Conservation (phyloP, 2,113 vertebrate species). For the Lucifuga dentata region DNA sequence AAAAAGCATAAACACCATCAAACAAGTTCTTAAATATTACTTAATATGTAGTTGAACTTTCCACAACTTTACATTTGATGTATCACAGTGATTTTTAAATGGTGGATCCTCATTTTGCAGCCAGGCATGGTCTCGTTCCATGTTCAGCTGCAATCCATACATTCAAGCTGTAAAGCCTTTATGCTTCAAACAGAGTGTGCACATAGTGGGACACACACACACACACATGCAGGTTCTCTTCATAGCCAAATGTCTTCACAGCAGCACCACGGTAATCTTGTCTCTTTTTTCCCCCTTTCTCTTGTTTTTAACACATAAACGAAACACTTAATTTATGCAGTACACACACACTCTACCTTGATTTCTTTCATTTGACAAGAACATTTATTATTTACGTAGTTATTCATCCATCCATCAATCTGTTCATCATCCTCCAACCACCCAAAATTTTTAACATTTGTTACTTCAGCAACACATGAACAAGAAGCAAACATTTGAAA, state of each 20-base stretch:
- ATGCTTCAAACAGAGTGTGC: neutral
- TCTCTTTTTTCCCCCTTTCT: neutral
- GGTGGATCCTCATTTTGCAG: neutral
- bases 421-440: conserved; percentile 2
- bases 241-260: neutral
- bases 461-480: neutral
- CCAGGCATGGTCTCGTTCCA: neutral
- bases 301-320: neutral
- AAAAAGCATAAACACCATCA: neutral
- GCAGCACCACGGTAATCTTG: neutral
- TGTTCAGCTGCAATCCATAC: neutral
- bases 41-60: too few species aligned
- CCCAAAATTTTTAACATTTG: neutral
- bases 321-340: neutral
- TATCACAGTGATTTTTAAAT: neutral
- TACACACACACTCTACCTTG: neutral
- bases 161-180: conserved; percentile 1
- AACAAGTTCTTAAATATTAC: too few species aligned
- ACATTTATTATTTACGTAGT: neutral
- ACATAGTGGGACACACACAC: neutral
- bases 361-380: neutral
- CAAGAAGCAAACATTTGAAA: neutral
- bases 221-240: too few species aligned
- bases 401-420: neutral
- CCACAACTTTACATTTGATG: neutral